A percentile compares a stretch with the other conserved stretches of the same genome.
Evolutionary conservation across 2,888 invertebrate genomes (phyloP).

Genomic region (Coecobrya sp.): DNA sequence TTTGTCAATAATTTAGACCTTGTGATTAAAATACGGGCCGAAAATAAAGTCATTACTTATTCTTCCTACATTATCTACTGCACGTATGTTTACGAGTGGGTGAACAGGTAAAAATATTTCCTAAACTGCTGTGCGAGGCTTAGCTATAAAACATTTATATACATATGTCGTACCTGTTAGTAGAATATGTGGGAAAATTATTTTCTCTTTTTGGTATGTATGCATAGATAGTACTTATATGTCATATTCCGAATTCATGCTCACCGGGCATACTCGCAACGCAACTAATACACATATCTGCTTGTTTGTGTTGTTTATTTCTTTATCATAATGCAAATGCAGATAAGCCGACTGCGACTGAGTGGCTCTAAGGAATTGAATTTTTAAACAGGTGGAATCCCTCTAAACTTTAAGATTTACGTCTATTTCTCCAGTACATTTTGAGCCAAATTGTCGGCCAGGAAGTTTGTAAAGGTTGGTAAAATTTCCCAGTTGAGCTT

Average conservation of each 20-base stretch:
- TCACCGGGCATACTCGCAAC: background rate
- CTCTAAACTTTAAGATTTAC: background rate
- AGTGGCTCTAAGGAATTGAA: conserved; percentile 27
- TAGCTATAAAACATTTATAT: no score
- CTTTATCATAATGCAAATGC: conserved; percentile 8
- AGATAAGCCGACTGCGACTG: conserved; percentile 60
- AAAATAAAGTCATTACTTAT: conserved; percentile 45
- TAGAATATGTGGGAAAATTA: conserved; percentile 74
- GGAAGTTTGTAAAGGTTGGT: conserved; percentile 43
- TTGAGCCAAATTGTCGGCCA: conserved; percentile 25
- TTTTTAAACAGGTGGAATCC: conserved; percentile 34
- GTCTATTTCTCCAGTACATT: conserved; percentile 5
- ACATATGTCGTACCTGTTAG: no score
- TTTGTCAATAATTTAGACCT: conserved; percentile 74
- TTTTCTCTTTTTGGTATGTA: background rate
- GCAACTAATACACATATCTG: background rate
- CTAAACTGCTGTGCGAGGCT: background rate
- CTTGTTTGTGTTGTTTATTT: conserved; percentile 7
- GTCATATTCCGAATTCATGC: background rate
- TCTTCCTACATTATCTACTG: background rate
- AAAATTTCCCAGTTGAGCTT: conserved; percentile 11
- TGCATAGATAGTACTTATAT: background rate
- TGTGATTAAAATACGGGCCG: conserved; percentile 66
- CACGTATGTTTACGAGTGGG: background rate
- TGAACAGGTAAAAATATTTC: background rate